Evolutionary conservation across 2,888 invertebrate species (phyloP).

Genomic region (Parnassius apollo): DNA sequence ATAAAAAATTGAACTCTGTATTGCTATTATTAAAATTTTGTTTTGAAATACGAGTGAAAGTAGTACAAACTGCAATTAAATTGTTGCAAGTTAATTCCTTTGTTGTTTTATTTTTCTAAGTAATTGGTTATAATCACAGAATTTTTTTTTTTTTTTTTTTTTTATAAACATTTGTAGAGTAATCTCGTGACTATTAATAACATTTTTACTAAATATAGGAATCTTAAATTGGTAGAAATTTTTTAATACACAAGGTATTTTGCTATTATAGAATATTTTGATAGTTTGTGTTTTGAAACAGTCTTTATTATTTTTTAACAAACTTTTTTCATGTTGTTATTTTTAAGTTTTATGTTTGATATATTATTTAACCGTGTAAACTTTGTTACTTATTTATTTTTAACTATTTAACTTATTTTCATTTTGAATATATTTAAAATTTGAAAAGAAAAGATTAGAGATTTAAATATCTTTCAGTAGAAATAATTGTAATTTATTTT

Average conservation of each 20-base stretch:
- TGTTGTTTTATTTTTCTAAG: too few species aligned
- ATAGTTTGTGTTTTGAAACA: conserved; percentile 2
- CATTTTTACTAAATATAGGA: conserved; percentile 24
- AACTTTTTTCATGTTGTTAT: not conserved
- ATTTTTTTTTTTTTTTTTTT: not conserved
- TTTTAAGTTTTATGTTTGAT: too few species aligned
- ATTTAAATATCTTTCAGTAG: too few species aligned
- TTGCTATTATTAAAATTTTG: not conserved
- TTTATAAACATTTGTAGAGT: not conserved
- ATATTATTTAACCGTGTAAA: too few species aligned
- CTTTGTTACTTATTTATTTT: too few species aligned
- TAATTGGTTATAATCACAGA: too few species aligned
- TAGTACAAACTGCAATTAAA: too few species aligned
- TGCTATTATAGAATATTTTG: conserved; percentile 29
- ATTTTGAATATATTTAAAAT: too few species aligned
- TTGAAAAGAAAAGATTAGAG: too few species aligned
- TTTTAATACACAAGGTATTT: conserved; percentile 30
- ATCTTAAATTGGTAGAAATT: conserved; percentile 34
- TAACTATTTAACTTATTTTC: too few species aligned
- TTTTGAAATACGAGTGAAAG: not conserved
- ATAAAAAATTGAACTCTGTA: conserved; percentile 16
- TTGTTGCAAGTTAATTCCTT: too few species aligned
- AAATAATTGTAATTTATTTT: too few species aligned
- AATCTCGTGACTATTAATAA: not conserved
- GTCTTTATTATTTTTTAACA: not conserved